phyloP scores from a whole-genome alignment of 1,140 invertebrate genomes.

The Aphelenchoides avenae region DNA sequence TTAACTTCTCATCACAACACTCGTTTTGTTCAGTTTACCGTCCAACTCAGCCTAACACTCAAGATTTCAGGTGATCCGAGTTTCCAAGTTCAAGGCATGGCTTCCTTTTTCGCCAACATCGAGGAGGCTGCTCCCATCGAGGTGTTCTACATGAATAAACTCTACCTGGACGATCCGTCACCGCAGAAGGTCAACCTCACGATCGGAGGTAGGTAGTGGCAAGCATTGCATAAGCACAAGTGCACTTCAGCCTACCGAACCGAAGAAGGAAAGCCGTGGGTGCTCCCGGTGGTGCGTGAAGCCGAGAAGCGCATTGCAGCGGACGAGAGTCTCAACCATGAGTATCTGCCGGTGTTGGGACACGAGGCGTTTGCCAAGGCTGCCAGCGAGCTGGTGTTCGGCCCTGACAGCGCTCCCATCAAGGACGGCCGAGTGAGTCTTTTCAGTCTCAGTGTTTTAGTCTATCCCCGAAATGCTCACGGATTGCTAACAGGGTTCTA shows the following conservation, averaged over 20 bases:
- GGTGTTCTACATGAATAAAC: slow-evolving; percentile 50
- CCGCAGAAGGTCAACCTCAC: slow-evolving; percentile 86
- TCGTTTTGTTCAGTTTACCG: no score
- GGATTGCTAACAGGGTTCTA: no score
- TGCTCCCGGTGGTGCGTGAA: slow-evolving; percentile 85
- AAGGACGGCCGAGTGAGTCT: slow-evolving; percentile 68
- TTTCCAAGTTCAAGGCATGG: no score
- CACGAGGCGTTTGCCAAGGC: slow-evolving; percentile 74
- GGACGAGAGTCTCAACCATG: slow-evolving; percentile 82
- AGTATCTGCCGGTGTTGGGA: slow-evolving; percentile 90
- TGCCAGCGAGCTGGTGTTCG: slow-evolving; percentile 78
- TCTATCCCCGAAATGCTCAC: no score
- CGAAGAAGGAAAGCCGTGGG: slow-evolving; percentile 88
- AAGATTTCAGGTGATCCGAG: no score
- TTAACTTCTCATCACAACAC: no score
- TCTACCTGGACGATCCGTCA: slow-evolving; percentile 73
- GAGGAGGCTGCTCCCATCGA: slow-evolving; percentile 52
- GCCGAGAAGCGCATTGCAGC: slow-evolving; percentile 78
- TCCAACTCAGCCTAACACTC: no score
- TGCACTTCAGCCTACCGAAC: slow-evolving; percentile 79
- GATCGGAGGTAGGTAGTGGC: slow-evolving; percentile 89
- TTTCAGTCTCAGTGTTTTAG: background rate
- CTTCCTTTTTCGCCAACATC: slow-evolving; percentile 47
- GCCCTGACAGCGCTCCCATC: slow-evolving; percentile 72
- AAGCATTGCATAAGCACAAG: background rate